Evolutionary conservation across 2,888 invertebrate species (phyloP).

Genomic region (Nebria brevicollis): DNA sequence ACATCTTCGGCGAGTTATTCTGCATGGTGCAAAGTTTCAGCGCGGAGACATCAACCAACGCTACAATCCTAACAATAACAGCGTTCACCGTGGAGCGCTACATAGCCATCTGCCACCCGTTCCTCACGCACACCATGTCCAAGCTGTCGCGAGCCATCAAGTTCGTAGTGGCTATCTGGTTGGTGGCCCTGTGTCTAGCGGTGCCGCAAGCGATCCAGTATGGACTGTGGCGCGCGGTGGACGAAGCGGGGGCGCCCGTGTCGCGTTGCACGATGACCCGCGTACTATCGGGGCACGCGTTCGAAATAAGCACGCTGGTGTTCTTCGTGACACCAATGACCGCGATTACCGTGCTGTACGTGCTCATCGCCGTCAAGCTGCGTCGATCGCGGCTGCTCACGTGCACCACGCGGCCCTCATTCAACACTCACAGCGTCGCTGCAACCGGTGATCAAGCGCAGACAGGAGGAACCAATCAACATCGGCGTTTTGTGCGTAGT

Average conservation of each 20-base stretch:
- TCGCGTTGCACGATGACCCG: slow-evolving; percentile 64
- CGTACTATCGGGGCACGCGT: slow-evolving; percentile 73
- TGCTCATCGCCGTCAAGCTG: slow-evolving; percentile 78
- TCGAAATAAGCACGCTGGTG: slow-evolving; percentile 81
- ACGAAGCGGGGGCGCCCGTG: slow-evolving; percentile 59
- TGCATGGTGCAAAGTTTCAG: slow-evolving; percentile 81
- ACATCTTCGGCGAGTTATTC: slow-evolving; percentile 81
- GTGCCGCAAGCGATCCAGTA: slow-evolving; percentile 75
- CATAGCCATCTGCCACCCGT: slow-evolving; percentile 76
- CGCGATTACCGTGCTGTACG: slow-evolving; percentile 83
- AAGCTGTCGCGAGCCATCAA: slow-evolving; percentile 85
- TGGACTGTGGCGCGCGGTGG: slow-evolving; percentile 66
- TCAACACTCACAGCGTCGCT: slow-evolving; percentile 24
- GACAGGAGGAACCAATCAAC: slow-evolving; percentile 12
- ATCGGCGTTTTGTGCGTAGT: slow-evolving; percentile 50
- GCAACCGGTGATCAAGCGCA: slow-evolving; percentile 12
- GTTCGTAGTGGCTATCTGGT: slow-evolving; percentile 84
- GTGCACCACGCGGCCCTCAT: slow-evolving; percentile 10
- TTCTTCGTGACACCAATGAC: slow-evolving; percentile 91
- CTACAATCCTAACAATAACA: slow-evolving; percentile 75
- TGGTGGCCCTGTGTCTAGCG: slow-evolving; percentile 77
- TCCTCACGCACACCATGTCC: slow-evolving; percentile 83
- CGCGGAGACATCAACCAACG: slow-evolving; percentile 83
- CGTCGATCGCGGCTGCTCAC: slow-evolving; percentile 70
- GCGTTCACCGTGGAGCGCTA: slow-evolving; percentile 79